Conservation (phyloP, 2,797 vertebrate species). For the Takifugu rubripes region DNA sequence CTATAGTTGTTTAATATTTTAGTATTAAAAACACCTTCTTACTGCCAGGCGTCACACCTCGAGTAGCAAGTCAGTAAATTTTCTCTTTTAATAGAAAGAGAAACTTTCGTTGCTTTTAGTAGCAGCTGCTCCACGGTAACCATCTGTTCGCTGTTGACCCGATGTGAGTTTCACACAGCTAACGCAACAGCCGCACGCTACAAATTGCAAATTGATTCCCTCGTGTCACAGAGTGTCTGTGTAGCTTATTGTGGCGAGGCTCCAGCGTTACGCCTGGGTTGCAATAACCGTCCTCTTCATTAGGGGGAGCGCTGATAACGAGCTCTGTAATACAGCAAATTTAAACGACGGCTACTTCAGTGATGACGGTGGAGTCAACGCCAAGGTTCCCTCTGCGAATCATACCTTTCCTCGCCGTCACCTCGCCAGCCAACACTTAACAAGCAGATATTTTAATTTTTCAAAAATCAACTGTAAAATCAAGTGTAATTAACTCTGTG, state of each 20-base stretch:
- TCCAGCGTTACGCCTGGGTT: constrained; percentile 28
- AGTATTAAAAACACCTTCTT: neutral
- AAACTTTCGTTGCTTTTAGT: constrained; percentile 59
- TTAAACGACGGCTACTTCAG: constrained; percentile 33
- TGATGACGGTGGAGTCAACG: neutral
- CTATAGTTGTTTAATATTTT: too few relatives aligned
- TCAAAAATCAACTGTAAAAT: too few relatives aligned
- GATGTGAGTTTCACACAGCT: constrained; percentile 38
- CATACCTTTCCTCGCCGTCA: neutral
- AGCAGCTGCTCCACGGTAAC: constrained; percentile 41
- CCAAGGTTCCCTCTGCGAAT: too few relatives aligned
- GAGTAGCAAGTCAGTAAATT: too few relatives aligned
- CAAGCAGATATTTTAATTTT: too few relatives aligned
- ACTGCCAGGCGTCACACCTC: too few relatives aligned
- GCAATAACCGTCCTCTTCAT: constrained; percentile 52
- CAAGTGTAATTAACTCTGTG: too few relatives aligned
- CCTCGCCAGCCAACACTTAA: too few relatives aligned
- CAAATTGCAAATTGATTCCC: constrained; percentile 52
- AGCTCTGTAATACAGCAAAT: constrained; percentile 43
- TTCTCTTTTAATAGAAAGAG: neutral
- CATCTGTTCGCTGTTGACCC: constrained; percentile 61
- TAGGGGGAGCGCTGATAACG: constrained; percentile 48
- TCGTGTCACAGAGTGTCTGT: constrained; percentile 38
- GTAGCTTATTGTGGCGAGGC: constrained; percentile 28
- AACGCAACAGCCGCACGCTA: constrained; percentile 13